Evolutionary conservation across 2,797 vertebrate genomes (phyloP).

Genomic region (Pipistrellus kuhlii): DNA sequence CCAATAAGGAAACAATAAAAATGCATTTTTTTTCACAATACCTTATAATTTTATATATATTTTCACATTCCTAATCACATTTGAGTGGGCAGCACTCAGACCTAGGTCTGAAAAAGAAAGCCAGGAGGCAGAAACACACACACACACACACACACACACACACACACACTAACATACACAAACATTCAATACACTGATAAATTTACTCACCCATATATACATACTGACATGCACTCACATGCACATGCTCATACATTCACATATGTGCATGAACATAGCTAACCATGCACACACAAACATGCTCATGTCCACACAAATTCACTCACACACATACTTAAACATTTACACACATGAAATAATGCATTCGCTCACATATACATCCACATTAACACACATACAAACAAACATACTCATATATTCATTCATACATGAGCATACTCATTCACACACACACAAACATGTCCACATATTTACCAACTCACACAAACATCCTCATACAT

Average conservation of each 20-base stretch:
- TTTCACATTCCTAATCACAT: background rate
- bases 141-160: background rate
- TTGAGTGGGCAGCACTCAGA: background rate
- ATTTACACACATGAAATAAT: background rate
- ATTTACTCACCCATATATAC: background rate
- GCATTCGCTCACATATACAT: background rate
- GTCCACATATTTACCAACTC: background rate
- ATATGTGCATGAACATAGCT: background rate
- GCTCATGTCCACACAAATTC: background rate
- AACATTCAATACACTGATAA: background rate
- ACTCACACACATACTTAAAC: background rate
- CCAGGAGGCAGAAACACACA: background rate
- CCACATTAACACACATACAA: background rate
- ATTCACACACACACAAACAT: background rate
- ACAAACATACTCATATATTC: background rate
- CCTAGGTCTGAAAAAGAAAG: background rate
- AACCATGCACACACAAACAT: background rate
- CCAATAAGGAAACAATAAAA: conserved; percentile 2
- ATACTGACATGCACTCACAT: background rate
- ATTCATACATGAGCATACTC: background rate
- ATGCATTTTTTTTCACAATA: background rate
- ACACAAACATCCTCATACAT: background rate
- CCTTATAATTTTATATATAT: background rate
- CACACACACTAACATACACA: background rate
- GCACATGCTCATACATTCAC: background rate